Conservation (phyloP, 2,113 vertebrate species). For the Conger conger region DNA sequence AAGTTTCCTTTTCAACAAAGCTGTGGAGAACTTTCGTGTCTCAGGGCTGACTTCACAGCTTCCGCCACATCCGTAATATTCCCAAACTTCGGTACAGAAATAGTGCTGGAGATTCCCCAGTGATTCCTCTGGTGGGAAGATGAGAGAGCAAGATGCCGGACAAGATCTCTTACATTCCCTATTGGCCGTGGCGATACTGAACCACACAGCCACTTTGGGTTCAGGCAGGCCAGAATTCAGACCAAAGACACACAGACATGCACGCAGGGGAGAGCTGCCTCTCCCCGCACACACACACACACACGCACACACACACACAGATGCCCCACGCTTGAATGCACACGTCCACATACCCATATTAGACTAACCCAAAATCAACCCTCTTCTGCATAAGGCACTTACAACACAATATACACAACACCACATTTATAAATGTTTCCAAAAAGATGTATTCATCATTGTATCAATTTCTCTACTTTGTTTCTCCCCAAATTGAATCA, state of each 20-base stretch:
- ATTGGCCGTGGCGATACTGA: neutral
- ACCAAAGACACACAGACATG: neutral
- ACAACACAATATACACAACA: too few relatives aligned
- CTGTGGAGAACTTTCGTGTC: neutral
- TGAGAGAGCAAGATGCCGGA: neutral
- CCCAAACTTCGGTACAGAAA: neutral
- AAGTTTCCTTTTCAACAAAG: neutral
- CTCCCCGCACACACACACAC: too few relatives aligned
- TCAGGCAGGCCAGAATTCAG: neutral
- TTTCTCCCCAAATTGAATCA: neutral
- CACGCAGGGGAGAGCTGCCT: neutral
- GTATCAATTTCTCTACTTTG: neutral
- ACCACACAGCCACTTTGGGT: neutral
- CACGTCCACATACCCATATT: neutral
- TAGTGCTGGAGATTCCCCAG: neutral
- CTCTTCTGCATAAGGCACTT: too few relatives aligned
- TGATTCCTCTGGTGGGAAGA: conserved; percentile 9
- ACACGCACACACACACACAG: neutral
- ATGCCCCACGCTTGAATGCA: neutral
- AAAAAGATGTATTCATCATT: too few relatives aligned
- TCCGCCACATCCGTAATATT: neutral
- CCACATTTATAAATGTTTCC: too few relatives aligned
- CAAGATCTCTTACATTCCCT: neutral
- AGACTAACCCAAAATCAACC: too few relatives aligned
- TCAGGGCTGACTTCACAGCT: neutral